Evolutionary conservation across 2,888 invertebrate species (phyloP).

Genomic region (Abscondita cerata): DNA sequence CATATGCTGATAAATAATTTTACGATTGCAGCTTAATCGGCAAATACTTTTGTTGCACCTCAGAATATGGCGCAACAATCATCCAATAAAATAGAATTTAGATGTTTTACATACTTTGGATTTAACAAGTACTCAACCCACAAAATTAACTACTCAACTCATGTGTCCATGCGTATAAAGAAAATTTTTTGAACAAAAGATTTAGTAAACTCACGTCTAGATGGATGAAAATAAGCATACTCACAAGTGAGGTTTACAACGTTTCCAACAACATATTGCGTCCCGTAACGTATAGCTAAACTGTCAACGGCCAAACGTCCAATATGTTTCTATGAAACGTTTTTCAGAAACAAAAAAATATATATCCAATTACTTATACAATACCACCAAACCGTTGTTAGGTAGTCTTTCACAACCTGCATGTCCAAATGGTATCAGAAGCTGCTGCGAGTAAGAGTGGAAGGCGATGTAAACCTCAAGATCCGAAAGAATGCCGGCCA

Average conservation of each 20-base stretch:
- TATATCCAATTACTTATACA: slow-evolving; percentile 40
- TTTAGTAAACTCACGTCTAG: too few species aligned
- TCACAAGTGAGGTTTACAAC: slow-evolving; percentile 60
- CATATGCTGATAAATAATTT: too few species aligned
- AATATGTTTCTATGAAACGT: not conserved
- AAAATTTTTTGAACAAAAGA: too few species aligned
- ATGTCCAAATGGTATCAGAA: slow-evolving; percentile 76
- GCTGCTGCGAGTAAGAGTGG: slow-evolving; percentile 76
- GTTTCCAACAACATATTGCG: slow-evolving; percentile 56
- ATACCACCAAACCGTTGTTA: slow-evolving; percentile 66
- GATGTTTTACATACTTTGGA: too few species aligned
- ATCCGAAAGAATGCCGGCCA: slow-evolving; percentile 58
- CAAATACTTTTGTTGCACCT: too few species aligned
- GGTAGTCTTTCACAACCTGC: slow-evolving; percentile 63
- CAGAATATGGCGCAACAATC: too few species aligned
- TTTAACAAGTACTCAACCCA: too few species aligned
- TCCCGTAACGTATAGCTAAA: not conserved
- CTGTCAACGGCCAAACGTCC: not conserved
- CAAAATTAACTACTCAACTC: too few species aligned
- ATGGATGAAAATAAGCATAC: too few species aligned
- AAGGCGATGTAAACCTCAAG: slow-evolving; percentile 72
- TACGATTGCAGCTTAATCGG: too few species aligned
- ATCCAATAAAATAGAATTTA: too few species aligned
- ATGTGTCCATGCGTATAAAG: too few species aligned
- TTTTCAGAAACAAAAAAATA: not conserved